Base-by-base conservation (phyloP, 2,797 vertebrate genomes). In the Spondyliosoma cantharus region DNA sequence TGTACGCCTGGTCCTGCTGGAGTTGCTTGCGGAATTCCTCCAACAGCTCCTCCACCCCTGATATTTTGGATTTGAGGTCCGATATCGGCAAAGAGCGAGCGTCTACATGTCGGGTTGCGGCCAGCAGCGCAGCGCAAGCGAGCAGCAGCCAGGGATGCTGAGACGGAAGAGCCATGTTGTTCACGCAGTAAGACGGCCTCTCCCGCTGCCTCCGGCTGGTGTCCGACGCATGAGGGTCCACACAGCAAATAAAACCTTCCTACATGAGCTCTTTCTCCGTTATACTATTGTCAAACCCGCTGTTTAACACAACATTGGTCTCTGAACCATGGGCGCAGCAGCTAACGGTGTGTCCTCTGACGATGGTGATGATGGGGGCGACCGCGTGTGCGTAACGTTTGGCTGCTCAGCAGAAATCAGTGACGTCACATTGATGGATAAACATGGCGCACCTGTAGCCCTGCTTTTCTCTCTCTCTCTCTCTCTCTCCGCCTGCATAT, bases 21-120 rank as follows among this genome's bases (percentile, higher is more conserved):
- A 97, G 95, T 95, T 97, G 96, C 80, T 96, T 94, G 53, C 96
- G 95, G 87, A 97, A 97, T 74, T 98, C 96, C 88, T 97, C 96
- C 88, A 98, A 74, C 50, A 98, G 95, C 88, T 96, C 96, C 90
- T 97, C 97, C 76, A 97, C 96, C 0, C 96, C 96, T 0, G 97
- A 91, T n/a, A 96, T 94, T 82, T 94, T 95, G 3, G 96, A 94
- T 66, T 95, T 95, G 0, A 96, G 67, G 12, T 96, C 95, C 1
- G 95, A 95, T 56, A 95, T 90, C 0, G 93, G 91, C 2, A 94
- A 91, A 1, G 92, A 86, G 3, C 93, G 91, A 24, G 84, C 1
- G 71, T 62, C 16, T 63, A 66, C 2, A 0, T 15, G 63, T 2
- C 0, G 49, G 5, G 50, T n/a, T 0, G 56, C 50, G 69, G 45